Evolutionary conservation across 1,140 invertebrate species (phyloP).

Genomic region (Belonocnema kinseyi): DNA sequence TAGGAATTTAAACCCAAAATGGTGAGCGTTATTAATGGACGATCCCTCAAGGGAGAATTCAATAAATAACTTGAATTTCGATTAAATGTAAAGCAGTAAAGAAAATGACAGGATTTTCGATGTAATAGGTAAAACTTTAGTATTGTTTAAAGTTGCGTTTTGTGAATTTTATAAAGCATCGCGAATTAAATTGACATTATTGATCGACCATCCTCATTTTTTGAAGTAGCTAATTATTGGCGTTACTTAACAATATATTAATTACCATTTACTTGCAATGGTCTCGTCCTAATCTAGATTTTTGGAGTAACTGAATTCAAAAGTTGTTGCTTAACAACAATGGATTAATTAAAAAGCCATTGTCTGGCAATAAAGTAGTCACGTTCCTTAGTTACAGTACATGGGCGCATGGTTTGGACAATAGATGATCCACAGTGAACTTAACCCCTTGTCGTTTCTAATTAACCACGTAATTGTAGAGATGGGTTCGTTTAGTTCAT

Average conservation of each 20-base stretch:
- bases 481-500: conserved; percentile 51
- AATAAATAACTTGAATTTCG: too few relatives aligned
- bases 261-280: background rate
- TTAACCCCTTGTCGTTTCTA: conserved; percentile 57
- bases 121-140: too few relatives aligned
- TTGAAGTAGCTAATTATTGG: too few relatives aligned
- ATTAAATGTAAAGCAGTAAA: too few relatives aligned
- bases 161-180: too few relatives aligned
- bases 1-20: too few relatives aligned
- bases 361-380: conserved; percentile 24
- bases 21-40: too few relatives aligned
- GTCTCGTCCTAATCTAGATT: background rate
- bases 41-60: too few relatives aligned
- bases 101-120: too few relatives aligned
- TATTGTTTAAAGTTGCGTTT: too few relatives aligned
- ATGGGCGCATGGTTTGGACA: conserved; percentile 46
- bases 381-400: conserved; percentile 36
- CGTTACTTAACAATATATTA: background rate
- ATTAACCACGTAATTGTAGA: conserved; percentile 67
- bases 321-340: conserved; percentile 6
- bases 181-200: too few relatives aligned
- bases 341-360: conserved; percentile 25
- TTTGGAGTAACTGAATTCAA: background rate
- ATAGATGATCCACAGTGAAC: conserved; percentile 56
- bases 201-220: too few relatives aligned